Base-by-base conservation (phyloP, 1,140 invertebrate genomes). In the Dinoponera quadriceps region DNA sequence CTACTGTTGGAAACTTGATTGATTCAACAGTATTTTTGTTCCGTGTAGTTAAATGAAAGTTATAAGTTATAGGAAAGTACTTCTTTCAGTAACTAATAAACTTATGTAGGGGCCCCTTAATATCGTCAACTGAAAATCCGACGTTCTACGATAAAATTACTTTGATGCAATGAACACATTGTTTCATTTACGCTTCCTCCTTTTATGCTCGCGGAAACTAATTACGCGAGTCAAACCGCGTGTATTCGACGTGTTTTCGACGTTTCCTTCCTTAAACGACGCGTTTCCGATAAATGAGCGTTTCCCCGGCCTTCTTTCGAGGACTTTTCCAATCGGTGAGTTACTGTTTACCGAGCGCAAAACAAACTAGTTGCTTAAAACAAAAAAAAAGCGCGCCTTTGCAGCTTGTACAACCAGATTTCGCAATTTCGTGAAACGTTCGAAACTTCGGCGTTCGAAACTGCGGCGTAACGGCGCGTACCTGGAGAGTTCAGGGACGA, bases 401-500 rank as follows among this genome's bases (percentile, higher is more conserved):
- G 44, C 2, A 49, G 1, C 33, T 63, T 11, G 18, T 16, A 38
- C n/a, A 55, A 68, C 14, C 1, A 13, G 22, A 68, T 68, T 55
- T 68, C 51, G 66, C 22, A 38, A 38, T 55, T 78, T 78, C 18
- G n/a, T 18, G 1, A 18, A 25, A 38, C 29, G 14, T 27, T 51
- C 29, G 44, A 33, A 51, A 75, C 16, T 65, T 62, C 13, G 20
- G 54, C 11, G 3, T n/a, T n/a, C n/a, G n/a, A n/a, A n/a, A n/a
- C n/a, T n/a, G n/a, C 33, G 33, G 18, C 3, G 9, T 16, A 22
- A 54, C 22, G 20, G 68, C 49, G 68, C 49, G 69, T 25, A 60
- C 55, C 65, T 57, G 4, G 16, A 60, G 69, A 87, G 74, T 66
- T 83, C 55, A n/a, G 60, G 16, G 33, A 73, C 55, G 60, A 82